Base-by-base conservation (phyloP, 2,888 invertebrate species). In the Pycnomerus fuliginosus region DNA sequence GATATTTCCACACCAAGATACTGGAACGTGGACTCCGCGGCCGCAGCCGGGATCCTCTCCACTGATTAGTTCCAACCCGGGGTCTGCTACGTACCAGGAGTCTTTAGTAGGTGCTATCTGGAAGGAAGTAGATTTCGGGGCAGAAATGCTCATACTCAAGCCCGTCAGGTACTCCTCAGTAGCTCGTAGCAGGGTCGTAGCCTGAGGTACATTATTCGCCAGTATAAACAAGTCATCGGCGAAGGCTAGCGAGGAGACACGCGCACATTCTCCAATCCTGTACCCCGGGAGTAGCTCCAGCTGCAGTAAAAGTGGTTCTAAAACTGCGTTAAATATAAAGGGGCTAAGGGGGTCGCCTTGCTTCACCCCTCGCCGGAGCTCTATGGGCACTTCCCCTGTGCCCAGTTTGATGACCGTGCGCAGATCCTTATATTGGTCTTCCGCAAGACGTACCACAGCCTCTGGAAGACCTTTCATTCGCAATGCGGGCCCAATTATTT, bases 281-380 rank as follows among this genome's bases (percentile, higher is more conserved):
- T 61, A 22, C 44, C 65, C 40, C 47, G 56, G 42, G 15, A 36
- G 33, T 23, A 49, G 28, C 44, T 58, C 55, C 52, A 65, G 55
- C 53, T 35, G 16, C 1, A 37, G 41, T 36, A 65, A 40, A 27
- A 65, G 44, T 5, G 56, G 55, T 34, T 64, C 64, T 3, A 60
- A 32, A 15, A 62, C 61, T 50, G 54, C 53, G 48, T 73, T 72
- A 33, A 74, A 73, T 2, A 70, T 23, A 1, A 68, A 20, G 1
- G 69, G 65, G 4, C 66, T 67, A 11, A 72, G 52, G 20, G 71
- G 70, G 50, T 72, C 65, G 14, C 62, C 62, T 51, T 74, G 73
- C 28, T 69, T 64, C n/a, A n/a, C n/a, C n/a, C n/a, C n/a, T n/a
- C n/a, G n/a, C n/a, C n/a, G n/a, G n/a, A n/a, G n/a, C n/a, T 37